Evolutionary conservation across 92 coral and sea anemone species (phyloP), one percentile per base, ranked within the genome.

Genomic region (Paramuricea clavata): DNA sequence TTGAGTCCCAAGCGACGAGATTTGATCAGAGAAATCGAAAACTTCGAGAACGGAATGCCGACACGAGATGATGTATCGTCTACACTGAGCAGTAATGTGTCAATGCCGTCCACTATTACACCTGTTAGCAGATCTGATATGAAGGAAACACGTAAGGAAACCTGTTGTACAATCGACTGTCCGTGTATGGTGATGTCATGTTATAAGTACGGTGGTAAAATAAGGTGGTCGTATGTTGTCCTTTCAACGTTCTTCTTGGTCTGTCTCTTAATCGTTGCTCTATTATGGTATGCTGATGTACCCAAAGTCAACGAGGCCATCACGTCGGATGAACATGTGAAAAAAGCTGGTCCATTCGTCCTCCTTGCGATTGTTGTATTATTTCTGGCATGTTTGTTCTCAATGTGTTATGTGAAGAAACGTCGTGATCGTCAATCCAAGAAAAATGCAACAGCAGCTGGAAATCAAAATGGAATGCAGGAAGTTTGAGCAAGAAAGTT

Each of bases 1-100:
- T 12, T 79, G 74, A 36, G 34, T 19, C 71, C 84, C 12, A 79
- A 79, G 31, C 71, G 84, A 41, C 72, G 84, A 60, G 84, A 79
- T 79, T 44, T 79, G 27, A 44, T 79, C 36, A 30, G 22, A 31
- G 19, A 28, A 31, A 65, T 65, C 28, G 72, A 65, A 31, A 28
- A 33, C 39, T 65, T 65, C 41, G 72, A 65, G 21, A 26, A 16
- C 39, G 39, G 36, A 65, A 33, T 39, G 31, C 8, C 11, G 1
- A 21, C 31, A 6, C 72, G 12, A 65, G 72, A 26, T 65, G 39
- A 65, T 26, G 41, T 17, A 16, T 65, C 72, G 2, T 65, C 72
- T 28, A 33, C 72, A 27, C n/a, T 33, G 41, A 65, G 39, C 0
- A 65, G 72, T 33, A 16, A 11, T 65, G n/a, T 28, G 36, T 33